Percentiles rank a stretch among this genome's conserved stretches.
Conservation (phyloP, 2,888 invertebrate species). For the Acronicta leporina region DNA sequence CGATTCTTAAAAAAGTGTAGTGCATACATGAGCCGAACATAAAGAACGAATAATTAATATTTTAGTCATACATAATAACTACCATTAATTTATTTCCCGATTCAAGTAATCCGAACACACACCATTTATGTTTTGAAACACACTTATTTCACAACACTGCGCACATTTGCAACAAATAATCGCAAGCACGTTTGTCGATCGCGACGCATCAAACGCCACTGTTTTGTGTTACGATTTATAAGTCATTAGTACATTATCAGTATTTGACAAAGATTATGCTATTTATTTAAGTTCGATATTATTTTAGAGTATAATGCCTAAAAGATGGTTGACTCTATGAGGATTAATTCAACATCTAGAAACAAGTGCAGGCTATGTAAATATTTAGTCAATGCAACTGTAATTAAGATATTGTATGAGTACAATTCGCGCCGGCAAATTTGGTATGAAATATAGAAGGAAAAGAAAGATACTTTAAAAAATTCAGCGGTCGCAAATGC, state of each 20-base stretch:
- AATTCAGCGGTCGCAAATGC: no score
- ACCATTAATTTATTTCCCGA: conserved; percentile 17
- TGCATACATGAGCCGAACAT: no score
- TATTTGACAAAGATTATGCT: conserved; percentile 40
- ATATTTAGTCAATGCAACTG: no score
- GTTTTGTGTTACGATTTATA: conserved; percentile 45
- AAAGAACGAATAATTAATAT: no score
- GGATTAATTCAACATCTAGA: background rate
- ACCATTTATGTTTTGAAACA: conserved; percentile 1
- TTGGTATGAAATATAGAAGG: no score
- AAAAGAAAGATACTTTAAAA: no score
- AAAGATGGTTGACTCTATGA: conserved; percentile 18
- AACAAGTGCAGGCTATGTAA: no score
- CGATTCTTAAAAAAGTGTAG: no score
- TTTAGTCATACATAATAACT: conserved; percentile 2
- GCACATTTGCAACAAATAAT: conserved; percentile 13
- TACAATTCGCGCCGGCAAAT: no score
- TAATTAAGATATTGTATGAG: no score
- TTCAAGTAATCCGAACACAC: conserved; percentile 9
- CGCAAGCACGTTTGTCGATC: conserved; percentile 48
- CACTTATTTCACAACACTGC: conserved; percentile 19
- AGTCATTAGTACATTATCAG: conserved; percentile 47
- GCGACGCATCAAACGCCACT: conserved; percentile 59
- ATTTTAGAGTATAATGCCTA: conserved; percentile 38
- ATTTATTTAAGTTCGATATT: background rate